These are phyloP conservation scores for Aselliscus stoliczkanus DNA, from an alignment of 2,797 vertebrate species.

Conservation along the genomic window DNA sequence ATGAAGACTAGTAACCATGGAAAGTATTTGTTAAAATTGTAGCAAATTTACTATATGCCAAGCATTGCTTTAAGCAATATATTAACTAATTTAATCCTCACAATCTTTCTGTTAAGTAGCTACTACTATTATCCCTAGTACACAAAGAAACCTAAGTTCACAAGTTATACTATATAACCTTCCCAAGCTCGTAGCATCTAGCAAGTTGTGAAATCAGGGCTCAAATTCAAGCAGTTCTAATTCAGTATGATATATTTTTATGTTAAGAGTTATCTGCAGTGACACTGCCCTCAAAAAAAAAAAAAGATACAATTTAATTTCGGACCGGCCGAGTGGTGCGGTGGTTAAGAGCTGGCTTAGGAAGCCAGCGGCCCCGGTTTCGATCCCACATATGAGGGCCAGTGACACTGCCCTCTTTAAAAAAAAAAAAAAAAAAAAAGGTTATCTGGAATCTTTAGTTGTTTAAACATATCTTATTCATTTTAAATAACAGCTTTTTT, in stretches of 20 bases:
- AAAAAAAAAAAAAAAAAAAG: too few relatives aligned
- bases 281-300: too few relatives aligned
- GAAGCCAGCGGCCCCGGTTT: too few relatives aligned
- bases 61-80: background rate
- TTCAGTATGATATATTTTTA: background rate
- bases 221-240: background rate
- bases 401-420: too few relatives aligned
- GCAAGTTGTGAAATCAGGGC: background rate
- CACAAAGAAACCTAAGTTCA: constrained; percentile 20
- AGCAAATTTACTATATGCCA: background rate
- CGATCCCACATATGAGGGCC: too few relatives aligned
- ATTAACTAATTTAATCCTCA: constrained; percentile 33
- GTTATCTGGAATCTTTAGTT: background rate
- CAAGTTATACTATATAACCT: background rate
- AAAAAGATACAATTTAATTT: too few relatives aligned
- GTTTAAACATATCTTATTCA: background rate
- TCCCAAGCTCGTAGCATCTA: background rate
- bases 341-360: too few relatives aligned
- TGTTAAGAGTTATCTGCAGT: constrained; percentile 7
- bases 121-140: background rate
- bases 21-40: background rate
- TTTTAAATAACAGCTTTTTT: constrained; percentile 23
- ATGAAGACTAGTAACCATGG: background rate
- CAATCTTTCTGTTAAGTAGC: background rate
- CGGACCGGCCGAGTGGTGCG: too few relatives aligned